Base-by-base conservation (phyloP, 92 coral and sea anemone species). In the Palythoa caribaeorum region DNA sequence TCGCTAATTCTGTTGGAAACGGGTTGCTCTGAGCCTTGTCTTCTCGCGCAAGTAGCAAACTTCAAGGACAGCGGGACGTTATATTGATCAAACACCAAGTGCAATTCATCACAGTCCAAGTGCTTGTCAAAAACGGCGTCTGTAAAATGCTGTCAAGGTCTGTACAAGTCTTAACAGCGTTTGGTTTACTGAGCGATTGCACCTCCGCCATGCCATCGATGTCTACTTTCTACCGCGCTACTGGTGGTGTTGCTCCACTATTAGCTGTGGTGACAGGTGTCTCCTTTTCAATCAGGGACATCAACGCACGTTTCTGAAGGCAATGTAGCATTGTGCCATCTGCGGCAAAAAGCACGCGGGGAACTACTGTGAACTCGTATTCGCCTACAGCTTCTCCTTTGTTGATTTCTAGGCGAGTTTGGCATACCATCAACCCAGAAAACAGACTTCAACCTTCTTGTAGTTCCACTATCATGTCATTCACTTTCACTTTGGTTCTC, bases 241-340 rank as follows among this genome's bases (percentile, higher is more conserved):
- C 65, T 20, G 10, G 86, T 38, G 12, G 73, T 53, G 84, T 28
- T 78, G 38, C 62, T 38, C 19, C 75, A 62, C 84, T 72, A 63
- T 14, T 36, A 3, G 87, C 9, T 8, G 72, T 8, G 19, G 83
- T 37, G 15, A 88, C 37, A 52, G 76, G 60, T 13, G 77, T 80
- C 20, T 91, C 47, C 73, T 91, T 88, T 69, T 84, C 94, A 60
- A 85, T 76, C 38, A 89, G 17, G 88, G 21, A 71, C 91, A 87
- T 92, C 65, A 89, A 86, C 16, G 90, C 87, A 76, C 92, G 87
- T 88, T 90, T 92, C 28, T 51, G 76, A 14, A 89, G 66, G 21
- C 89, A 90, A 47, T 87, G 90, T n/a, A 90, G 55, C 84, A 84
- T 87, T 48, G 88, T 55, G 40, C 90, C 90, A 89, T 89, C 92